phyloP scores from a whole-genome alignment of 2,797 vertebrate genomes.

The Manis javanica region DNA sequence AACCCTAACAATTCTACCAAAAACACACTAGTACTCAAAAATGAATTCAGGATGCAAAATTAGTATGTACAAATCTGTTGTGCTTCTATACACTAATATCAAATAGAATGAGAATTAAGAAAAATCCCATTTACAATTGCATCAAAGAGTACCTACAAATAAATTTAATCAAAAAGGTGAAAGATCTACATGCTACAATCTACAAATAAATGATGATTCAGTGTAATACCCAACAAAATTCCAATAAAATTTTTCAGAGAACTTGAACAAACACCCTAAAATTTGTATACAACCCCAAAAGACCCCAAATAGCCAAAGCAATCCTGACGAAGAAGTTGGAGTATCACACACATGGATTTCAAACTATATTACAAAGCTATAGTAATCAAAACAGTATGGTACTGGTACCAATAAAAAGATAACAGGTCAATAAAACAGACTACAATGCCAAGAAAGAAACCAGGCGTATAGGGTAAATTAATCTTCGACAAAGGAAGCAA shows the following conservation, averaged over 20 bases:
- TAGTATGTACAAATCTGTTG: too few relatives aligned
- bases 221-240: not conserved
- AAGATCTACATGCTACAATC: not conserved
- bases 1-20: too few relatives aligned
- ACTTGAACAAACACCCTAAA: not conserved
- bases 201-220: not conserved
- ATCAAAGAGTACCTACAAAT: too few relatives aligned
- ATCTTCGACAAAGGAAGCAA: not conserved
- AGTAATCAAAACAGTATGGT: not conserved
- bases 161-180: too few relatives aligned
- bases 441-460: too few relatives aligned
- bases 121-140: too few relatives aligned
- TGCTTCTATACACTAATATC: too few relatives aligned
- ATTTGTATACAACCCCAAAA: not conserved
- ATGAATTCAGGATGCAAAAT: too few relatives aligned
- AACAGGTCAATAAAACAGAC: too few relatives aligned
- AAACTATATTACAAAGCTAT: not conserved
- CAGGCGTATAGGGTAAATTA: not conserved
- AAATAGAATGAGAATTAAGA: too few relatives aligned
- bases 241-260: not conserved
- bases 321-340: not conserved
- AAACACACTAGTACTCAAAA: too few relatives aligned
- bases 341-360: not conserved
- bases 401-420: too few relatives aligned
- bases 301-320: not conserved